Evolutionary conservation across 2,113 vertebrate species (phyloP).

Genomic region (Heterotis niloticus): DNA sequence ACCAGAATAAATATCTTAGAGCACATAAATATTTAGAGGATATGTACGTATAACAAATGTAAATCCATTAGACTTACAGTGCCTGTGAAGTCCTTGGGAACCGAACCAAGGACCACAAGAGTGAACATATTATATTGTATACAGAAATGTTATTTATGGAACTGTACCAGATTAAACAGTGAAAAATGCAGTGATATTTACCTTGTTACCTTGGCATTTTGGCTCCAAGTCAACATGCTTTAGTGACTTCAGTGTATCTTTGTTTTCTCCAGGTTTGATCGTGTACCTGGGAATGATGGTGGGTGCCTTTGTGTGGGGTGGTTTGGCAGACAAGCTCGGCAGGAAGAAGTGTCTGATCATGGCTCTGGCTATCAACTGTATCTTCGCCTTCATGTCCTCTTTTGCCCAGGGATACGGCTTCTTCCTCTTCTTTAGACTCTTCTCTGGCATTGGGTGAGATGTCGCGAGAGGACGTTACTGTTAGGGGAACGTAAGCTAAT

Average conservation of each 20-base stretch:
- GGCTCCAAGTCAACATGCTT: too few relatives aligned
- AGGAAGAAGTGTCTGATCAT: conserved; percentile 79
- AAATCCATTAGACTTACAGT: too few relatives aligned
- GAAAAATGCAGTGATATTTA: too few relatives aligned
- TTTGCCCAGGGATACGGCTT: conserved; percentile 88
- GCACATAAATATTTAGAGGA: too few relatives aligned
- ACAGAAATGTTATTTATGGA: too few relatives aligned
- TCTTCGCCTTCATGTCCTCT: conserved; percentile 84
- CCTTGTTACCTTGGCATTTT: too few relatives aligned
- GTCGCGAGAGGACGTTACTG: background rate
- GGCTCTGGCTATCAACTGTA: conserved; percentile 80
- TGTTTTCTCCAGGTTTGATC: conserved; percentile 69
- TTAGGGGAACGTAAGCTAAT: background rate
- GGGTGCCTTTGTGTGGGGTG: conserved; percentile 84
- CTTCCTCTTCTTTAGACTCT: conserved; percentile 93
- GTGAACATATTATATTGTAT: too few relatives aligned
- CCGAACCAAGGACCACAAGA: too few relatives aligned
- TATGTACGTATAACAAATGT: too few relatives aligned
- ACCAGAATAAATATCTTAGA: too few relatives aligned
- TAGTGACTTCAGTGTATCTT: background rate
- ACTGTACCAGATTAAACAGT: too few relatives aligned
- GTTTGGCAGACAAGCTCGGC: conserved; percentile 87
- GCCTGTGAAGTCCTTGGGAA: too few relatives aligned
- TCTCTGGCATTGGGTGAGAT: conserved; percentile 85
- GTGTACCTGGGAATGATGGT: conserved; percentile 97